Conservation (phyloP, 2,888 invertebrate genomes). For the Cheilosia scutellata region DNA sequence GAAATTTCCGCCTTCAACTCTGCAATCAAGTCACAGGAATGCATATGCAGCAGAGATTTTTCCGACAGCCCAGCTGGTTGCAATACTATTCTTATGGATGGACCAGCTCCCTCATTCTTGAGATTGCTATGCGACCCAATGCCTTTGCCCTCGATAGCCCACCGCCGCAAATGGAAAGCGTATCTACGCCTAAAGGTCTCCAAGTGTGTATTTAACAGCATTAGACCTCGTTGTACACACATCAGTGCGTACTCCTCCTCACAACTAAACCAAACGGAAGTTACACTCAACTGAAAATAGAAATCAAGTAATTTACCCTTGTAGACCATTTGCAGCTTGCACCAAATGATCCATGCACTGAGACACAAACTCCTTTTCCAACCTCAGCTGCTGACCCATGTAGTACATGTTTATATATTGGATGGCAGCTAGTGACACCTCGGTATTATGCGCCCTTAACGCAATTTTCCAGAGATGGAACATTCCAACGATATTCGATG, state of each 20-base stretch:
- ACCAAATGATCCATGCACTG: conserved; percentile 96
- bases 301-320: conserved; percentile 79
- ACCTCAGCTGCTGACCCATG: conserved; percentile 95
- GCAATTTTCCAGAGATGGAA: conserved; percentile 98
- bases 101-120: conserved; percentile 85
- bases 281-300: not conserved
- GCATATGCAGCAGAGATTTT: conserved; percentile 91
- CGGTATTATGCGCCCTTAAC: conserved; percentile 94
- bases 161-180: conserved; percentile 94
- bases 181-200: conserved; percentile 95
- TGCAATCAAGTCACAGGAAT: conserved; percentile 94
- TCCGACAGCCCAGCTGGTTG: conserved; percentile 96
- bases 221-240: conserved; percentile 94
- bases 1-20: conserved; percentile 97
- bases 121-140: conserved; percentile 89
- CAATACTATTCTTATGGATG: conserved; percentile 90
- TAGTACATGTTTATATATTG: conserved; percentile 97
- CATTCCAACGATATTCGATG: conserved; percentile 91
- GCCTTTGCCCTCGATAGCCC: conserved; percentile 93
- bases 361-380: conserved; percentile 96
- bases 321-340: conserved; percentile 91
- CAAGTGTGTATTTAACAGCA: conserved; percentile 95
- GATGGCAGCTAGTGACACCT: conserved; percentile 97
- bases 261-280: conserved; percentile 78
- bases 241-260: conserved; percentile 91